Base-by-base conservation (phyloP, 1,140 invertebrate species). In the Rhopalosiphum padi region DNA sequence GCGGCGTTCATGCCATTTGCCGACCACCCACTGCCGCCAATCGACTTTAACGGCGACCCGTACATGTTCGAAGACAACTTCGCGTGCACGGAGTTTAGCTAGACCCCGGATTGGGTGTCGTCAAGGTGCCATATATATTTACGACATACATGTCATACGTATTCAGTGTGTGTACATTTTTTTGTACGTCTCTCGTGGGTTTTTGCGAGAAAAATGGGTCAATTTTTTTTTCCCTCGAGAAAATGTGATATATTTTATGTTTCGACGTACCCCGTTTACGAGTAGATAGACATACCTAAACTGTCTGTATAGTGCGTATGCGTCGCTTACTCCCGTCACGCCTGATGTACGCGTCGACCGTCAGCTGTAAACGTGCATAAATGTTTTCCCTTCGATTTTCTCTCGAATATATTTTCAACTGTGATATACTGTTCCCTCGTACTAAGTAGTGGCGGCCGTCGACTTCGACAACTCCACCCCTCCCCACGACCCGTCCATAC, bases 41-140 rank as follows among this genome's bases (percentile, higher is more conserved):
- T 90, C 68, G 93, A 94, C 53, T 94, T 94, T 41, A 88, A 93
- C 53, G 85, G 90, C 11, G 93, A 92, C 48, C 93, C 91, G 77
- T 92, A 92, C 91, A 92, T 92, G 68, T 92, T 92, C 91, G 91
- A 92, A 92, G 91, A 92, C 35, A 85, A 85, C 35, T 92, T 92
- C 91, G 91, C 91, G 5, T 90, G 88, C 91, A 85, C 91, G 43
- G 91, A 92, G 35, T 92, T 92, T 25, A 92, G 91, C 46, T 91
- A 91, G 43, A 82, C 30, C 41, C n/a, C 46, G 6, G 6, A 8
- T 46, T 8, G 37, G 90, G 41, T 35, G 60, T 77, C 60, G n/a
- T 46, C 90, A 22, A 91, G 90, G 41, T 91, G 90, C 68, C 68
- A 91, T 91, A 91, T 22, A 41, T 77, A 77, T 21, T 6, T 48